Conservation (phyloP, 2,888 invertebrate species). For the Chrysolina oricalcia region DNA sequence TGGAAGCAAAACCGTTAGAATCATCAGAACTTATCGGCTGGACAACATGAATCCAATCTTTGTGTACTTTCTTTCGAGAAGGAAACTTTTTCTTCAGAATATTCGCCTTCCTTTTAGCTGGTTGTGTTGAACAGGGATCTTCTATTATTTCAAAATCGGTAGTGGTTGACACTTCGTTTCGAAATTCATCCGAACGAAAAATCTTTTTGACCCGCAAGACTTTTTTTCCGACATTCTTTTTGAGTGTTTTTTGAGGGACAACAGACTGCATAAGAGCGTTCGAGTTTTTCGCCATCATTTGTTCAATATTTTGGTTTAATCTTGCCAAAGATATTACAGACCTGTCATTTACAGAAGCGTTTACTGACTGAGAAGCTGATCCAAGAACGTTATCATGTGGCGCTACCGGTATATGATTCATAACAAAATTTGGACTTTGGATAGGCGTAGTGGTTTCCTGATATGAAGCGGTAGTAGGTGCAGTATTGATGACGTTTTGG, state of each 20-base stretch:
- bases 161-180: no score
- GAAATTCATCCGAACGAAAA: neutral
- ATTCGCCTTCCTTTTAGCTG: neutral
- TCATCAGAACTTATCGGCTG: neutral
- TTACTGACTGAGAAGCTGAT: neutral
- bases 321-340: neutral
- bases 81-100: neutral
- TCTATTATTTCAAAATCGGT: neutral
- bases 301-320: constrained; percentile 15
- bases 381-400: neutral
- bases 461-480: neutral
- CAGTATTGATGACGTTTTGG: neutral
- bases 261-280: neutral
- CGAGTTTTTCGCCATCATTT: neutral
- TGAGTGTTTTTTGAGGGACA: neutral
- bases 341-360: neutral
- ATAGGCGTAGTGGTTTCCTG: no score
- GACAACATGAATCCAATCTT: neutral
- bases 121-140: neutral
- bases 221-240: no score
- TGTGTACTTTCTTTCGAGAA: neutral
- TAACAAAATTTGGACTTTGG: no score
- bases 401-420: neutral
- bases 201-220: neutral
- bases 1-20: neutral